phyloP scores from a whole-genome alignment of 2,888 invertebrate genomes.

The Caenorhabditis sp. region DNA sequence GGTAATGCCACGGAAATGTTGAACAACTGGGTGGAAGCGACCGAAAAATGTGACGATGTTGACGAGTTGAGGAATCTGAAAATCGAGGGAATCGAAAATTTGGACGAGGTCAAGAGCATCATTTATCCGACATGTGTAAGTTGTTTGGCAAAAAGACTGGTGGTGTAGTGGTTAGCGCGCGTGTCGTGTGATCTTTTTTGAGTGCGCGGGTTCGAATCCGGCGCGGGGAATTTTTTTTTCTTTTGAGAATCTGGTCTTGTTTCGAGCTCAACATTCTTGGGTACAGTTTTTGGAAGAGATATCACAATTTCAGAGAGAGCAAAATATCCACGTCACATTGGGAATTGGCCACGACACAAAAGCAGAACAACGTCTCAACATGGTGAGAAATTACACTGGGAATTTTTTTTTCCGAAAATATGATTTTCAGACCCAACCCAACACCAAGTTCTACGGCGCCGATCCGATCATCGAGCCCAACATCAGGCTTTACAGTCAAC shows the following conservation, averaged over 20 bases:
- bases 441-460: slow-evolving; percentile 26
- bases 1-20: no score
- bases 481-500: slow-evolving; percentile 22
- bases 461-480: slow-evolving; percentile 43
- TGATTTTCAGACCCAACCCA: not conserved
- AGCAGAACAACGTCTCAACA: slow-evolving; percentile 5
- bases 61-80: not conserved
- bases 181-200: no score
- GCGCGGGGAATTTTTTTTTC: no score
- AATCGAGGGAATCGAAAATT: not conserved
- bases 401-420: no score
- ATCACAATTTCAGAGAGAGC: not conserved
- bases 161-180: no score
- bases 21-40: no score
- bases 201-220: no score
- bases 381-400: no score
- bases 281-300: no score
- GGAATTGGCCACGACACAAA: slow-evolving; percentile 24
- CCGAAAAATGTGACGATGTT: not conserved
- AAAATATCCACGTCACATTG: not conserved
- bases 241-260: no score
- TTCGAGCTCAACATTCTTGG: no score
- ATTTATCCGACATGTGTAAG: not conserved
- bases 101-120: not conserved
- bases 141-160: not conserved